Evolutionary conservation across 2,113 vertebrate species (phyloP), one percentile per base, ranked within the genome.

Genomic region (Chaetura pelagica): DNA sequence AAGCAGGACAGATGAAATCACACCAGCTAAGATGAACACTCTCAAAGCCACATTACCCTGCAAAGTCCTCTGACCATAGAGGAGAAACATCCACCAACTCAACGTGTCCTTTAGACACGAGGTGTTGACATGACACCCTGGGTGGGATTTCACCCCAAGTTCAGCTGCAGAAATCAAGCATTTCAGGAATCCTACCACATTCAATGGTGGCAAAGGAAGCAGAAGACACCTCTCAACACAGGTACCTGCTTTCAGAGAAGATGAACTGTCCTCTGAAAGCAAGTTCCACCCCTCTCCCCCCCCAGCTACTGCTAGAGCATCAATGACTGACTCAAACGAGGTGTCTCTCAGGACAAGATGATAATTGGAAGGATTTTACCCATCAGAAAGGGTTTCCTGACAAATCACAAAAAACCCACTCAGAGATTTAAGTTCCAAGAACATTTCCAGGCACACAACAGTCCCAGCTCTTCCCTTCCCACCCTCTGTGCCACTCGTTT

Each of bases 101-200:
- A 61, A 51, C 0, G 4, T 4, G n/a, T 29, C 78, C 86, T 52
- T 23, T 0, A 38, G 80, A 48, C 35, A 51, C 0, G 2, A 93
- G 76, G 69, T 49, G 93, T 38, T 84, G 89, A 48, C 32, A 2
- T 0, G 19, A 79, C 84, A 64, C 83, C 67, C 5, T 0, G 8
- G 87, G 13, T 27, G 52, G 76, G 80, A 46, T 35, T 30, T 29
- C 87, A n/a, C 46, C 59, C 51, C 0, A n/a, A 69, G 44, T 4
- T 4, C 85, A 83, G 2, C 17, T n/a, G 26, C 54, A 21, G 54
- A 48, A 77, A 63, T 7, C 2, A 68, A 79, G 58, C 62, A 48
- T 35, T 67, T 49, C 71, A 90, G 83, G 89, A 62, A 58, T 59
- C 18, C 75, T 32, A 32, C 27, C 87, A n/a, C 79, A 4, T 62